These are phyloP conservation scores for Coregonus suidteri DNA, from an alignment of 2,797 vertebrate genomes.

Conservation along the genomic window DNA sequence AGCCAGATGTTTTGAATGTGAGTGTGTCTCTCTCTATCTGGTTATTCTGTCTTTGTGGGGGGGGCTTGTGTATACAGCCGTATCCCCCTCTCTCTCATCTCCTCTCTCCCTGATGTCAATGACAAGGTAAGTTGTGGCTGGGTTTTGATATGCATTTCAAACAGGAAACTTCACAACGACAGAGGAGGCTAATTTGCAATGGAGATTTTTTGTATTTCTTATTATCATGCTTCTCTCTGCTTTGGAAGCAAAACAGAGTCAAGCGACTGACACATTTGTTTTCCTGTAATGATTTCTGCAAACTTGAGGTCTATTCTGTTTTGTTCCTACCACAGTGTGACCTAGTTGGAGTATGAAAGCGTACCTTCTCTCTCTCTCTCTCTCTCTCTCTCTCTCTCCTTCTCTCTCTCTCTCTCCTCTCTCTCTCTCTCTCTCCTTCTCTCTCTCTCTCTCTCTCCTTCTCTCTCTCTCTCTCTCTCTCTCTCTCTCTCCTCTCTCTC, in stretches of 20 bases:
- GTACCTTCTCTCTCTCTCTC: slow-evolving; percentile 63
- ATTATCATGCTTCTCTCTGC: slow-evolving; percentile 72
- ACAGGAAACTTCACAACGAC: slow-evolving; percentile 91
- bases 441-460: no score
- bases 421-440: background rate
- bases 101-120: slow-evolving; percentile 99
- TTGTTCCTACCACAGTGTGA: slow-evolving; percentile 82
- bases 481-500: no score
- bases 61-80: slow-evolving; percentile 60
- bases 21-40: slow-evolving; percentile 53
- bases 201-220: slow-evolving; percentile 65
- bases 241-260: slow-evolving; percentile 77
- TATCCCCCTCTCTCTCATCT: slow-evolving; percentile 78
- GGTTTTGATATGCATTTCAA: slow-evolving; percentile 96
- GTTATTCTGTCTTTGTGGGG: slow-evolving; percentile 72
- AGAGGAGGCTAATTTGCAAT: slow-evolving; percentile 87
- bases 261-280: slow-evolving; percentile 84
- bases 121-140: slow-evolving; percentile 95
- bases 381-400: background rate
- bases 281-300: slow-evolving; percentile 83
- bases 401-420: slow-evolving; percentile 9
- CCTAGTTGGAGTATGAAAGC: slow-evolving; percentile 78
- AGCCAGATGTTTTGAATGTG: slow-evolving; percentile 76
- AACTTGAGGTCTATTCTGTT: slow-evolving; percentile 65
- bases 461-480: no score